Conservation (phyloP, 2,888 invertebrate species). For the Nineta flava region DNA sequence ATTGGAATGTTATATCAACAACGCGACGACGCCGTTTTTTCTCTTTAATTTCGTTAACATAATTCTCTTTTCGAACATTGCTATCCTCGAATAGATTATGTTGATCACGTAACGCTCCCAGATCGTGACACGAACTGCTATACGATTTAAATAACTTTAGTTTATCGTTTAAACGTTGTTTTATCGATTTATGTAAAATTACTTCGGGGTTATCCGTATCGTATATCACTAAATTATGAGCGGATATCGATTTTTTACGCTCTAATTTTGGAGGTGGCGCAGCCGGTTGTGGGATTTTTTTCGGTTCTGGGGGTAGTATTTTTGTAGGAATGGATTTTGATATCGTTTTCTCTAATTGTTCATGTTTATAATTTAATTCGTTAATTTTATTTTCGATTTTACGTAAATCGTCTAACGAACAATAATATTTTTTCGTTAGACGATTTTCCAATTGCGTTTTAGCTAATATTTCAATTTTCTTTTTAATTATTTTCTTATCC, state of each 20-base stretch:
- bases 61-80: neutral
- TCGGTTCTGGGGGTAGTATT: neutral
- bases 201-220: conserved; percentile 4
- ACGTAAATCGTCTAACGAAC: conserved; percentile 3
- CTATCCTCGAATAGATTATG: too few species aligned
- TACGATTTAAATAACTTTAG: neutral
- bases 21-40: neutral
- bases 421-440: neutral
- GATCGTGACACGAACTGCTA: conserved; percentile 2
- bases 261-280: neutral
- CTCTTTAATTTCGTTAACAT: neutral
- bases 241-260: neutral
- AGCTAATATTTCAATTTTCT: conserved; percentile 5
- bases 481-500: conserved; percentile 6
- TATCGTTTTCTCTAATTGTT: neutral
- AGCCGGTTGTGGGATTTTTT: neutral
- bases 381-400: conserved; percentile 1
- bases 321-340: neutral
- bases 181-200: conserved; percentile 5
- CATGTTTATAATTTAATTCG: conserved; percentile 1
- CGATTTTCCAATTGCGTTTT: neutral
- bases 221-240: neutral
- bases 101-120: neutral
- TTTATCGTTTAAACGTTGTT: conserved; percentile 2
- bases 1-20: neutral